These are phyloP conservation scores for Lasioglossum malachurum DNA, from an alignment of 2,888 invertebrate genomes.

Conservation along the genomic window DNA sequence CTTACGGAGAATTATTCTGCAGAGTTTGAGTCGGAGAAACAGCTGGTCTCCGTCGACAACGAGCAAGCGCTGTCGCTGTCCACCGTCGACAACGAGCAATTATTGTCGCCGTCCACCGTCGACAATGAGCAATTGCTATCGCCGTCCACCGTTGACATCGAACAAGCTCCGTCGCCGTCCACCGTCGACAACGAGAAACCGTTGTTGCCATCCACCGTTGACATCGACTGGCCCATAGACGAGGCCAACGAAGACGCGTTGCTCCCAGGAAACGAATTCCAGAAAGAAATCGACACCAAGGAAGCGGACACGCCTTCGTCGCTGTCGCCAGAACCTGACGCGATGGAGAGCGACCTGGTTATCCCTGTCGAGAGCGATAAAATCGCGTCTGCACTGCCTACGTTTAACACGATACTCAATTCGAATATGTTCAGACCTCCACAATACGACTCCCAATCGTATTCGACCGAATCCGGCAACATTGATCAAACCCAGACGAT, in stretches of 20 bases:
- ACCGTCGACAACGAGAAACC: conserved; percentile 38
- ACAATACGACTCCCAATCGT: background rate
- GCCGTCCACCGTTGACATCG: conserved; percentile 22
- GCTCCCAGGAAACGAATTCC: conserved; percentile 8
- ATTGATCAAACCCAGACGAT: background rate
- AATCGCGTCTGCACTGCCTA: background rate
- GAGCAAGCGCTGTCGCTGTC: background rate
- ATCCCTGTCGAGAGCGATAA: background rate
- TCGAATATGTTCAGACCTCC: conserved; percentile 22
- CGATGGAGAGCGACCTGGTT: conserved; percentile 35
- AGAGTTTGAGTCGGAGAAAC: conserved; percentile 46
- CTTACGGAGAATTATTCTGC: conserved; percentile 38
- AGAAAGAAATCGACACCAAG: conserved; percentile 27
- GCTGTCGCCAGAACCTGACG: conserved; percentile 45
- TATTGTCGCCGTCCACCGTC: background rate
- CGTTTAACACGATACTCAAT: background rate
- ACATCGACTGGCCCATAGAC: conserved; percentile 38
- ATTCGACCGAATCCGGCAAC: background rate
- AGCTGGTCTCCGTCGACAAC: conserved; percentile 31
- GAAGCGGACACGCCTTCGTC: conserved; percentile 47
- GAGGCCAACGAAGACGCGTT: conserved; percentile 43
- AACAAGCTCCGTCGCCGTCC: conserved; percentile 11
- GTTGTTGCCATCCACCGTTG: background rate
- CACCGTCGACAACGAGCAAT: conserved; percentile 12
- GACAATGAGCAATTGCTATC: background rate